Percentiles rank a stretch among this genome's conserved stretches.
These are phyloP conservation scores for Thymelicus acteon DNA, from an alignment of 2,888 invertebrate genomes.

Conservation along the genomic window DNA sequence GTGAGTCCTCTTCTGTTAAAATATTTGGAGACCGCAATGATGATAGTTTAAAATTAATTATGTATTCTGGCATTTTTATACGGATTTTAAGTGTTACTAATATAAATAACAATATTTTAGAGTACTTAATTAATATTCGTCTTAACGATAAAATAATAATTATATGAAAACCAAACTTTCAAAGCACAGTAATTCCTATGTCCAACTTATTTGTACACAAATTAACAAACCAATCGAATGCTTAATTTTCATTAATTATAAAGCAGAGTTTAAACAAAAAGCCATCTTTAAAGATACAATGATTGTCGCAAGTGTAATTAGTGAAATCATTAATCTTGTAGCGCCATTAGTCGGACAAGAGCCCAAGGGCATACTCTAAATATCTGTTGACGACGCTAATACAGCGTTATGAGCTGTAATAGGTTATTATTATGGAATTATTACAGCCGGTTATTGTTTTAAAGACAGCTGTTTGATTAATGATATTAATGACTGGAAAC, in stretches of 20 bases:
- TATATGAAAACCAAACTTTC: too few species aligned
- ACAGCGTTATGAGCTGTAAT: conserved; percentile 71
- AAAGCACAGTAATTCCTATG: not conserved
- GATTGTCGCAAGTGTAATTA: conserved; percentile 81
- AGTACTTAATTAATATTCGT: too few species aligned
- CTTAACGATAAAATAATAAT: too few species aligned
- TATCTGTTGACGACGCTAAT: conserved; percentile 76
- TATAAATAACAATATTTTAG: too few species aligned
- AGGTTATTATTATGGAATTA: conserved; percentile 77
- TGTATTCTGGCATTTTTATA: too few species aligned
- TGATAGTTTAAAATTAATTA: too few species aligned
- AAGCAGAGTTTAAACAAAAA: conserved; percentile 58
- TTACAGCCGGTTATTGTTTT: conserved; percentile 77
- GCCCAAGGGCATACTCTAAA: conserved; percentile 77
- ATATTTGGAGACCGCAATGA: too few species aligned
- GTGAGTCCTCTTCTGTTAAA: too few species aligned
- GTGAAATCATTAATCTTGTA: conserved; percentile 78
- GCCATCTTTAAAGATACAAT: conserved; percentile 60
- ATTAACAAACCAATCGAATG: conserved; percentile 6
- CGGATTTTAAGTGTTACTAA: too few species aligned
- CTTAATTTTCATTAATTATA: conserved; percentile 46
- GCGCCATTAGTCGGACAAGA: conserved; percentile 71
- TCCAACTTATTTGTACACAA: conserved; percentile 4
- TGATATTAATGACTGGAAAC: conserved; percentile 58
- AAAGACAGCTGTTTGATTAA: conserved; percentile 75